Evolutionary conservation across 2,113 vertebrate species (phyloP).

Genomic region (Macroglossus sobrinus): DNA sequence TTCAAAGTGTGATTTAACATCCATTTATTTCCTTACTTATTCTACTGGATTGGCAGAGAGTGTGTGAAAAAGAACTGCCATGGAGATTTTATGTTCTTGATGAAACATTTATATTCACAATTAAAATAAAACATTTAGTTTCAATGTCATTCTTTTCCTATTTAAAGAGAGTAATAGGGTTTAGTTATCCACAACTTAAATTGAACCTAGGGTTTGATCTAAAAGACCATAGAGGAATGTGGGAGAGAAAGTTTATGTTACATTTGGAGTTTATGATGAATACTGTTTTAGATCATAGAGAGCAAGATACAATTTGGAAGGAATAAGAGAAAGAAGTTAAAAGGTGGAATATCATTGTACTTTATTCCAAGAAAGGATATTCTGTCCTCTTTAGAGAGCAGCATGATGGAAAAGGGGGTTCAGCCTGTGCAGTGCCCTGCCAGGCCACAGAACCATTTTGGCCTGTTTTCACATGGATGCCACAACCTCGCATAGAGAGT

Average conservation of each 20-base stretch:
- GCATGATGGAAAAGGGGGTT: neutral
- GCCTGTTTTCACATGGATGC: neutral
- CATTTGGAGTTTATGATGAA: neutral
- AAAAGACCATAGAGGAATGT: neutral
- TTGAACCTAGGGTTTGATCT: neutral
- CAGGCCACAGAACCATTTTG: slow-evolving; percentile 35
- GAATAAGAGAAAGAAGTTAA: slow-evolving; percentile 16
- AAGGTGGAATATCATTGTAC: neutral
- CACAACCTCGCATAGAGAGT: neutral
- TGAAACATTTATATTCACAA: slow-evolving; percentile 15
- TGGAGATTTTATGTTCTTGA: slow-evolving; percentile 18
- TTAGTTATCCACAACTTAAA: neutral
- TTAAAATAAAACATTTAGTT: slow-evolving; percentile 23
- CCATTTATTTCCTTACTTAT: neutral
- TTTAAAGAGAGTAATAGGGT: neutral
- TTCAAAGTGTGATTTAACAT: slow-evolving; percentile 5
- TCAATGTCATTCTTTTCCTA: neutral
- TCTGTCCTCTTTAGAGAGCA: slow-evolving; percentile 29
- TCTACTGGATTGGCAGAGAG: neutral
- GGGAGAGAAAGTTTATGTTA: neutral
- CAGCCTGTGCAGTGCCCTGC: neutral
- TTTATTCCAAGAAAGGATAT: slow-evolving; percentile 39
- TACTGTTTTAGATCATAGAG: neutral
- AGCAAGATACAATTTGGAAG: slow-evolving; percentile 15
- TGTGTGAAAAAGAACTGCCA: neutral